Conservation (phyloP, 2,113 vertebrate genomes). For the Scolopax mira region DNA sequence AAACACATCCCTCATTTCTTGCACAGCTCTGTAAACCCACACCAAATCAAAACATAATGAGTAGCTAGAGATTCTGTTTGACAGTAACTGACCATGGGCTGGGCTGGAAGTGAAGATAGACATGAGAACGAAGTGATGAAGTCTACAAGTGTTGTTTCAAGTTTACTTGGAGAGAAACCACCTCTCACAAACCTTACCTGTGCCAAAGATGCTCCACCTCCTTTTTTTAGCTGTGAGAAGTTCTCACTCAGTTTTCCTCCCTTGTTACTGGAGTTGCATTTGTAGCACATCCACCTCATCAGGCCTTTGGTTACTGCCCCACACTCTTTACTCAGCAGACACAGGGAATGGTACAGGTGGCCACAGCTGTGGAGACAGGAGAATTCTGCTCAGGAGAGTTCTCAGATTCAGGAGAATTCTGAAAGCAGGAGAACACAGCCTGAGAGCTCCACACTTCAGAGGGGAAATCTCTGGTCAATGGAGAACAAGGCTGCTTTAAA, state of each 20-base stretch:
- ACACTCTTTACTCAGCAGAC: constrained; percentile 88
- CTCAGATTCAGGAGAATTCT: no score
- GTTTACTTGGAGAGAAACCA: neutral
- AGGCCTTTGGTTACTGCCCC: constrained; percentile 67
- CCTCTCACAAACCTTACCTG: constrained; percentile 78
- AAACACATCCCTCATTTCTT: neutral
- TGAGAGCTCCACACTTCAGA: neutral
- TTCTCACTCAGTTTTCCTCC: constrained; percentile 75
- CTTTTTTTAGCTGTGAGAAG: constrained; percentile 68
- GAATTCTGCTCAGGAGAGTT: neutral
- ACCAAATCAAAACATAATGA: neutral
- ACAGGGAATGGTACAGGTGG: constrained; percentile 93
- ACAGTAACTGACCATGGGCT: neutral
- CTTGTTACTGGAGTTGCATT: constrained; percentile 86
- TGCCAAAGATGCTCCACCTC: constrained; percentile 73
- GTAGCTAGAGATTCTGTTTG: neutral
- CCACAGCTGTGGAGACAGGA: constrained; percentile 85
- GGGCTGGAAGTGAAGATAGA: neutral
- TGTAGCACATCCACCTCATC: constrained; percentile 90
- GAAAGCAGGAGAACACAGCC: neutral
- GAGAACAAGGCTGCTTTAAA: neutral
- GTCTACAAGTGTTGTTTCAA: neutral
- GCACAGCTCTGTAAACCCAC: neutral
- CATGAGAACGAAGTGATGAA: neutral
- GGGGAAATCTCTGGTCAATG: neutral